phyloP scores from a whole-genome alignment of 2,888 invertebrate species.

The Epistrophe eligans region DNA sequence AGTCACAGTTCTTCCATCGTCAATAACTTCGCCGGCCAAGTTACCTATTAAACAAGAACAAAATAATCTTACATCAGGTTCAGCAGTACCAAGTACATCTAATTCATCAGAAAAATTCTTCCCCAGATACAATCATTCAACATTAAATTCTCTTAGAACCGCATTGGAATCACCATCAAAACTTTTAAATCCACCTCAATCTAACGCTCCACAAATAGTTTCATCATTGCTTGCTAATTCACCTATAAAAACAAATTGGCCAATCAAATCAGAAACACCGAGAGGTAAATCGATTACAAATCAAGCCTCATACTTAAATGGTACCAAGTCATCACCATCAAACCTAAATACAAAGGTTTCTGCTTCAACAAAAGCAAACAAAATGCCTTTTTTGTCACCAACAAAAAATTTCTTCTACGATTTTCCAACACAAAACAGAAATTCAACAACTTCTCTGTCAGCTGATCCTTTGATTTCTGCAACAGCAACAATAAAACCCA shows the following conservation, averaged over 20 bases:
- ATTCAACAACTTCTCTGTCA: not conserved
- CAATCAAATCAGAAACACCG: slow-evolving; percentile 24
- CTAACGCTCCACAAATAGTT: not conserved
- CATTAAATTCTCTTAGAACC: not conserved
- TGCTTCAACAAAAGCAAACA: slow-evolving; percentile 2
- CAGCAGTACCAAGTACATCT: not conserved
- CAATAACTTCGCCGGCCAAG: not conserved
- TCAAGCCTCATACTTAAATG: not conserved
- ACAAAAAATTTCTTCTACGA: slow-evolving; percentile 63
- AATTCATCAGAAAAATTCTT: slow-evolving; percentile 39
- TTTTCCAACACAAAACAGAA: slow-evolving; percentile 34
- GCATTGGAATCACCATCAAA: not conserved
- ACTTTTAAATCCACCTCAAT: not conserved
- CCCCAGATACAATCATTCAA: slow-evolving; percentile 44
- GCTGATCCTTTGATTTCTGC: slow-evolving; percentile 52
- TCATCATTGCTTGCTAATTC: not conserved
- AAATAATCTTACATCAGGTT: no score
- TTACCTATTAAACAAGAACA: slow-evolving; percentile 13
- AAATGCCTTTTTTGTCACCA: slow-evolving; percentile 38
- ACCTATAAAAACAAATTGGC: slow-evolving; percentile 7
- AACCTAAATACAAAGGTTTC: not conserved
- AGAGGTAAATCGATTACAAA: not conserved
- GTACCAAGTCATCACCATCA: not conserved
- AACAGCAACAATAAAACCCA: slow-evolving; percentile 29
- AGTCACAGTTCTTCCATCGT: not conserved